A percentile compares a stretch with the other conserved stretches of the same genome.
Evolutionary conservation across 2,888 invertebrate species (phyloP).

Genomic region (Pteria penguin): DNA sequence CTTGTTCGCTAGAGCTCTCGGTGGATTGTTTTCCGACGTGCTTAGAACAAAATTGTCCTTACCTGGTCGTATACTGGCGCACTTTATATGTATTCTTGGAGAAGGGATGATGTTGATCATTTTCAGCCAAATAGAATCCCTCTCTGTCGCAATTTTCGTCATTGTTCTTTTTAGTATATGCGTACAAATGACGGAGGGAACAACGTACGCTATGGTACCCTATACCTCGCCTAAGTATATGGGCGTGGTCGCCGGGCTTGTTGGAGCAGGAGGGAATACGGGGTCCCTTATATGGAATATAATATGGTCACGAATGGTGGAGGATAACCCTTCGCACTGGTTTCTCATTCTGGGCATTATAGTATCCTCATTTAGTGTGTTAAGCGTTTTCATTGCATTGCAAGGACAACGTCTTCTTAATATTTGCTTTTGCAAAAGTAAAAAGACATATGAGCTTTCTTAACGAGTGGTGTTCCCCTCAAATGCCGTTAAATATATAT

Average conservation of each 20-base stretch:
- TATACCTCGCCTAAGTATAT: conserved; percentile 28
- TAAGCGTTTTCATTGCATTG: conserved; percentile 25
- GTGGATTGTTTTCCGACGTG: conserved; percentile 40
- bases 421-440: background rate
- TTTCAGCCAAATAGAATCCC: conserved; percentile 39
- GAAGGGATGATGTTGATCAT: conserved; percentile 45
- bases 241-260: conserved; percentile 43
- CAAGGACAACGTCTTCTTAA: conserved; percentile 23
- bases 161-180: conserved; percentile 40
- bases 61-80: conserved; percentile 41
- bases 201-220: conserved; percentile 40
- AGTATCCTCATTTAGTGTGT: conserved; percentile 29
- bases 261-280: conserved; percentile 47
- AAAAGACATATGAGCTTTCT: background rate
- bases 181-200: conserved; percentile 45
- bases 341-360: conserved; percentile 40
- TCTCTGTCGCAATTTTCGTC: conserved; percentile 28
- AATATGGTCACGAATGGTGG: conserved; percentile 41
- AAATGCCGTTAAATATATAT: too few species aligned
- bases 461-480: too few species aligned
- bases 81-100: conserved; percentile 36
- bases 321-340: conserved; percentile 40
- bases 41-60: conserved; percentile 27
- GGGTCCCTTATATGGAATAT: conserved; percentile 46
- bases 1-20: conserved; percentile 41